Evolutionary conservation across 2,113 vertebrate genomes (phyloP).

Genomic region (Bombycilla garrulus): DNA sequence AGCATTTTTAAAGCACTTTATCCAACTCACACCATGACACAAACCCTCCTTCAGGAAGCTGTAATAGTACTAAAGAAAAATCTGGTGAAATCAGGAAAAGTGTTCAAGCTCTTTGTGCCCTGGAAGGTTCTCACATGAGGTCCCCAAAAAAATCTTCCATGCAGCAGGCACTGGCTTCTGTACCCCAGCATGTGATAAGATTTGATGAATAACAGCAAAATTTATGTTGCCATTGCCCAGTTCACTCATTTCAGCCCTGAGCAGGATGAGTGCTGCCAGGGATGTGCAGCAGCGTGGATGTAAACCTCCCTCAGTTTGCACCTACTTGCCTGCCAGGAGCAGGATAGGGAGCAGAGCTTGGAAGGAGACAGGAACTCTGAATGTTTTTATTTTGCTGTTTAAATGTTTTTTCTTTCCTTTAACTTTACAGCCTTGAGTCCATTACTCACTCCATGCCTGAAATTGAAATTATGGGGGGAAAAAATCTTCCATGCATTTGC

Average conservation of each 20-base stretch:
- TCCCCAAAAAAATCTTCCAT: background rate
- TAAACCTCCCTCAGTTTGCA: background rate
- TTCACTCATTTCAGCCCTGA: background rate
- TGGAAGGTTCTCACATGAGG: background rate
- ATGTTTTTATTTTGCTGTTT: background rate
- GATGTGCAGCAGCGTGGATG: background rate
- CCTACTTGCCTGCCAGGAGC: background rate
- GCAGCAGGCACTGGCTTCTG: rapidly evolving
- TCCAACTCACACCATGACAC: background rate
- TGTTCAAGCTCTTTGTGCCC: background rate
- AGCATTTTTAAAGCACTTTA: background rate
- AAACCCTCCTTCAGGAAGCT: background rate
- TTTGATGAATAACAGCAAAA: background rate
- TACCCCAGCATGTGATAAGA: too few species aligned
- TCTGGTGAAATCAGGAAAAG: background rate
- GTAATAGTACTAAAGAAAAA: background rate
- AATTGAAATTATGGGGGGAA: background rate
- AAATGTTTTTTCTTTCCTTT: background rate
- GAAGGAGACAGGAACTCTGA: background rate
- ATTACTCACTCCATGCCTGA: background rate
- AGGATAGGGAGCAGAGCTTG: background rate
- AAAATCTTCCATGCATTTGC: background rate
- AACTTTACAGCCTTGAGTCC: background rate
- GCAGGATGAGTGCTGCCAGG: background rate
- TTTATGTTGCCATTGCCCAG: rapidly evolving